phyloP scores from a whole-genome alignment of 2,113 vertebrate genomes.

The Furnarius figulus region DNA sequence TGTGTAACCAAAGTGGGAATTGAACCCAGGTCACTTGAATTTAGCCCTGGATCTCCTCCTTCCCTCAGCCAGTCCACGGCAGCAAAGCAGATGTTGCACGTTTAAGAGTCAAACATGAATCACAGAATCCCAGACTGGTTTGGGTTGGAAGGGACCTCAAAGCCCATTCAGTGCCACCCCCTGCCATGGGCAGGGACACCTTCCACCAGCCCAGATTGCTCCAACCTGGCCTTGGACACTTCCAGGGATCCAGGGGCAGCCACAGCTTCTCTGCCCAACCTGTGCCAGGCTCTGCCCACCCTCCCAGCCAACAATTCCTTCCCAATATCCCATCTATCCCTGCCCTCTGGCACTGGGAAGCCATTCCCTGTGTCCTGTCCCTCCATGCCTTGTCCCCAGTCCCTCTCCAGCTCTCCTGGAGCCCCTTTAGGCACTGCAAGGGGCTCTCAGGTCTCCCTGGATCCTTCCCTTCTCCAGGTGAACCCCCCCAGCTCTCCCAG shows the following conservation, averaged over 20 bases:
- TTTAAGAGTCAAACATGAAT: fast-evolving
- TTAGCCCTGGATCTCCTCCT: not conserved
- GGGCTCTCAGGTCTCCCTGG: not conserved
- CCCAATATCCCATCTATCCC: not conserved
- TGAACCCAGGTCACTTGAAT: not conserved
- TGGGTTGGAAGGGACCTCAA: not conserved
- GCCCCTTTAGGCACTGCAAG: not conserved
- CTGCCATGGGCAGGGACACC: not conserved
- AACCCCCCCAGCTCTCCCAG: not conserved
- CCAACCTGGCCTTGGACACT: not conserved
- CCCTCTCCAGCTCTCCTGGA: not conserved
- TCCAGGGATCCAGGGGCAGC: not conserved
- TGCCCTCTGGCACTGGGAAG: not conserved
- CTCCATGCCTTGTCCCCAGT: not conserved
- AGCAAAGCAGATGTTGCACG: not conserved
- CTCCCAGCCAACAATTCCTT: not conserved
- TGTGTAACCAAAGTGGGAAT: not conserved
- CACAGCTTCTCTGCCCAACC: not conserved
- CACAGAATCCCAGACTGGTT: not conserved
- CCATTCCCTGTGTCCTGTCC: not conserved
- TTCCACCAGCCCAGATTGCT: not conserved
- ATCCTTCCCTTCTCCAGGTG: not conserved
- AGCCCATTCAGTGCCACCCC: fast-evolving
- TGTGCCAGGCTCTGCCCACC: not conserved
- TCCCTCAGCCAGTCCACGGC: fast-evolving